phyloP scores from a whole-genome alignment of 2,888 invertebrate species.

The Magallana nippona region DNA sequence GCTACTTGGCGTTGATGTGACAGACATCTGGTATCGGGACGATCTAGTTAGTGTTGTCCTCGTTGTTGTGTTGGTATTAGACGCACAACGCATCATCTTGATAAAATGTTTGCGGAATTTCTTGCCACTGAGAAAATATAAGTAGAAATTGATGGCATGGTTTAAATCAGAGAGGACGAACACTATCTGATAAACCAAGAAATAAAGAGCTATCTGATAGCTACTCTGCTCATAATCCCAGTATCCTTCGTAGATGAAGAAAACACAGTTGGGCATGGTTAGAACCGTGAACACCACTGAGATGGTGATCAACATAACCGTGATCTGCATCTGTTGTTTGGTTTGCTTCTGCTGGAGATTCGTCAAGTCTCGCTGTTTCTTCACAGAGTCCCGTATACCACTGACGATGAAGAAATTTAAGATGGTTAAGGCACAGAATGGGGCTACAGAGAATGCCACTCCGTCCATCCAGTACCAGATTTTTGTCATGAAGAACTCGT shows the following conservation, averaged over 20 bases:
- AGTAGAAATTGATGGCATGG: constrained; percentile 71
- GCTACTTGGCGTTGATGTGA: constrained; percentile 34
- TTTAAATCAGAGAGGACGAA: constrained; percentile 66
- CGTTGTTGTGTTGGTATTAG: constrained; percentile 29
- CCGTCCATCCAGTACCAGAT: constrained; percentile 73
- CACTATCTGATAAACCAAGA: constrained; percentile 60
- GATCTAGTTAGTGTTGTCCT: constrained; percentile 10
- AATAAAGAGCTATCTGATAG: constrained; percentile 58
- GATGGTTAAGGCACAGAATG: constrained; percentile 62
- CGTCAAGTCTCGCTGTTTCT: constrained; percentile 55
- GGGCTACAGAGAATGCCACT: constrained; percentile 64
- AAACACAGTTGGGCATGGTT: constrained; percentile 68
- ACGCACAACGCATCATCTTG: constrained; percentile 50
- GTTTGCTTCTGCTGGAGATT: constrained; percentile 58
- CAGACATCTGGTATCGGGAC: constrained; percentile 34
- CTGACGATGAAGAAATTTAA: constrained; percentile 68
- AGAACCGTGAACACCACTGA: constrained; percentile 68
- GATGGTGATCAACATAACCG: constrained; percentile 69
- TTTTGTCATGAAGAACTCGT: constrained; percentile 56
- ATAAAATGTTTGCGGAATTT: constrained; percentile 64
- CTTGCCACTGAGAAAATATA: constrained; percentile 67
- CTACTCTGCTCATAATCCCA: constrained; percentile 58
- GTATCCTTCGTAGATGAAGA: constrained; percentile 65
- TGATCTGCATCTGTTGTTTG: constrained; percentile 69
- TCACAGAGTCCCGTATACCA: constrained; percentile 60